Percentiles rank a stretch among this genome's conserved stretches.
Evolutionary conservation across 1,140 invertebrate genomes (phyloP).

Genomic region (Melipona quadrifasciata): DNA sequence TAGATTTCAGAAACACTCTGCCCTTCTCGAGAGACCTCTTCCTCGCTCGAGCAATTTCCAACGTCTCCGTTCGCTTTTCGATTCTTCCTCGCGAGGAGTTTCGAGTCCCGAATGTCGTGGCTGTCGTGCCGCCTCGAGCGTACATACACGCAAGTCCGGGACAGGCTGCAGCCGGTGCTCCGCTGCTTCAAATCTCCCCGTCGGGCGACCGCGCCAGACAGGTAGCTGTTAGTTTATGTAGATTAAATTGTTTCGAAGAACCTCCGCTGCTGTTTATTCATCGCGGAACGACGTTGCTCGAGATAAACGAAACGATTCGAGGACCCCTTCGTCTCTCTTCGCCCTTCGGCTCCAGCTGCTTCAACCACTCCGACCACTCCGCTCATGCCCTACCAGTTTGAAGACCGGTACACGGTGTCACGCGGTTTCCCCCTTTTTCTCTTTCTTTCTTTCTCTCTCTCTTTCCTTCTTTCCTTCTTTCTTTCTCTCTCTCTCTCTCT

Average conservation of each 20-base stretch:
- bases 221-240: conserved; percentile 71
- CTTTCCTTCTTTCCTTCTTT: too few relatives aligned
- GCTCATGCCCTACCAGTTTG: neutral
- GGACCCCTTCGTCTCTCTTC: conserved; percentile 12
- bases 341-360: conserved; percentile 1
- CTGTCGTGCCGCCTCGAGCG: neutral
- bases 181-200: conserved; percentile 46
- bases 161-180: neutral
- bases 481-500: neutral
- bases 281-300: conserved; percentile 61
- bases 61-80: too few relatives aligned
- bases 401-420: neutral
- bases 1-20: conserved; percentile 60
- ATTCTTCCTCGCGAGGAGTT: too few relatives aligned
- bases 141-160: neutral
- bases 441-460: too few relatives aligned
- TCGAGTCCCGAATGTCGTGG: neutral
- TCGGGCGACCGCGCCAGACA: conserved; percentile 45
- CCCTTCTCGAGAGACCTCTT: too few relatives aligned
- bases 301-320: conserved; percentile 64
- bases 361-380: conserved; percentile 27
- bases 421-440: neutral
- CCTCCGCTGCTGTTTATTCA: conserved; percentile 67
- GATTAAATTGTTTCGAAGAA: conserved; percentile 73
- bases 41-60: neutral